These are phyloP conservation scores for Mactromeris polynyma DNA, from an alignment of 2,888 invertebrate genomes.

Conservation along the genomic window DNA sequence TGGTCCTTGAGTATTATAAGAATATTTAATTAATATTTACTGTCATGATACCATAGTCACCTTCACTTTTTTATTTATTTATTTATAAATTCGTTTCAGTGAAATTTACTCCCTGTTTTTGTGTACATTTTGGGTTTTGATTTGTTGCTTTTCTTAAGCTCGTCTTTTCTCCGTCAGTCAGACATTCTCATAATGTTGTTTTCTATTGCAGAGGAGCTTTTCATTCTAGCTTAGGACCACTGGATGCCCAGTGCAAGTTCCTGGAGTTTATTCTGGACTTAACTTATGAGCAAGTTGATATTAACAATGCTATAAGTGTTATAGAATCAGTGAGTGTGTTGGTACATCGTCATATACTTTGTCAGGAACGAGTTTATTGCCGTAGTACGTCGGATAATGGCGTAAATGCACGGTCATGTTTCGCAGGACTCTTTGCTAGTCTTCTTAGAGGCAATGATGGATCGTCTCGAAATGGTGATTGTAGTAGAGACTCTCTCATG, in stretches of 20 bases:
- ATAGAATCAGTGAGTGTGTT: constrained; percentile 90
- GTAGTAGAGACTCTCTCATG: constrained; percentile 84
- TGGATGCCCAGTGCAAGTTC: constrained; percentile 93
- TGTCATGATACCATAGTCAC: no score
- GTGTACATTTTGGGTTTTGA: no score
- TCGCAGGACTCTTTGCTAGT: constrained; percentile 92
- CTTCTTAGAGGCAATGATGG: constrained; percentile 90
- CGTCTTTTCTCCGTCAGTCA: not conserved
- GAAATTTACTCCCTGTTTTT: no score
- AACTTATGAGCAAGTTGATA: constrained; percentile 91
- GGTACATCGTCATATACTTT: constrained; percentile 84
- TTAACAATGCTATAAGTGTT: constrained; percentile 92
- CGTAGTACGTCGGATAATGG: constrained; percentile 87
- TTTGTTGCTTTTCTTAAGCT: no score
- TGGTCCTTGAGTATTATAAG: not conserved
- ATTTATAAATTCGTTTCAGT: no score
- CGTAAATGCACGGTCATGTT: constrained; percentile 89
- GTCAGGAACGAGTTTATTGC: constrained; percentile 84
- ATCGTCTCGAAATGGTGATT: constrained; percentile 79
- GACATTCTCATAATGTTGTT: not conserved
- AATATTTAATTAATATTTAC: no score
- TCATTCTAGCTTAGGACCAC: constrained; percentile 88
- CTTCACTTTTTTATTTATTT: no score
- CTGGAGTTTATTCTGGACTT: constrained; percentile 91
- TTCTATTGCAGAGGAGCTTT: constrained; percentile 88